Base-by-base conservation (phyloP, 2,888 invertebrate species). In the Euzetes globulus region DNA sequence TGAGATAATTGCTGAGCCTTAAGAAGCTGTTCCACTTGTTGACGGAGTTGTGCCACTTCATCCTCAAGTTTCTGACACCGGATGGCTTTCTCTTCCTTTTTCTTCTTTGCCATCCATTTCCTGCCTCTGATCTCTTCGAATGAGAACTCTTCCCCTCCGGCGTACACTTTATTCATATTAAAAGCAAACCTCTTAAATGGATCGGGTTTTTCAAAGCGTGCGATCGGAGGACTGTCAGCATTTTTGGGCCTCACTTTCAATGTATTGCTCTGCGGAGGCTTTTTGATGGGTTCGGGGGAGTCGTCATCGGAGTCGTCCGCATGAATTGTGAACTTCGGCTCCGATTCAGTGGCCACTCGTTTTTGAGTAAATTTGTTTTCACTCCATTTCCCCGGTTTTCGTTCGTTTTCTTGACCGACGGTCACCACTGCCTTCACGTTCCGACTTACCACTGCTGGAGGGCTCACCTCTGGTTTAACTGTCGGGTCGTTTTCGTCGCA, bases 321-420 rank as follows among this genome's bases (percentile, higher is more conserved):
- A 77, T 80, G 80, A 1, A 81, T 77, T 29, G 77, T 74, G 72
- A 81, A 81, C 15, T 77, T 72, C 7, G 25, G n/a, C 19, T 55
- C 15, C 9, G 79, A 79, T 72, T 75, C 60, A 37, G 17, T 25
- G 37, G n/a, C 22, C 17, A 37, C 25, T 11, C 71, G 58, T 73
- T 78, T 78, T 29, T 78, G 76, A 3, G 1, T 58, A 3, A 83
- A 81, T 78, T 81, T 81, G 4, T 80, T 81, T 77, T 81, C 86
- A 72, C 85, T 87, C 91, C 91, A 91, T 4, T 87, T 86, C 1
- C 89, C 88, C 1, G 91, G 86, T 80, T 89, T 88, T 77, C 88
- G 85, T 1, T 86, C 84, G 82, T 91, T 91, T 82, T 91, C 91
- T 80, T 89, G 87, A 77, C 86, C 70, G 17, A 37, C 19, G 27